Evolutionary conservation across 2,888 invertebrate genomes (phyloP), one percentile per base, ranked within the genome.

Genomic region (Nezara viridula): DNA sequence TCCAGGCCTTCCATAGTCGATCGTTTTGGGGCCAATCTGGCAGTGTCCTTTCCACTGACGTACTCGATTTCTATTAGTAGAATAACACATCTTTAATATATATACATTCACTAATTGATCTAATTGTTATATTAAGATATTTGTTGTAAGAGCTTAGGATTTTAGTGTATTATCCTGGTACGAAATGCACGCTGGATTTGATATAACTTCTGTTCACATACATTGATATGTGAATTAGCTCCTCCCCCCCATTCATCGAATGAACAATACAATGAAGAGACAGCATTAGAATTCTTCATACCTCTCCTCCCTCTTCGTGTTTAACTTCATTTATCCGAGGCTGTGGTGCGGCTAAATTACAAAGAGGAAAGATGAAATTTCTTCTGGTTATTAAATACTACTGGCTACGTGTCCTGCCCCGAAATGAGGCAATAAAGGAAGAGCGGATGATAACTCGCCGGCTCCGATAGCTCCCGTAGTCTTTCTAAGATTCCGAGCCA

Each of bases 321-420:
- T 37, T 73, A 73, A 73, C 66, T 73, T 73, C 66, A 73, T 73
- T 73, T 73, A 73, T 73, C 32, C 32, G 16, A 37, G 37, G 66
- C 37, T 21, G 19, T 37, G 66, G 32, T 19, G 32, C 37, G 32
- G 66, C 66, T 37, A 73, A 73, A 73, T 73, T 73, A 73, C 66
- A 21, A 73, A 73, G 66, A 73, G 66, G 66, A 73, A 73, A 73
- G 66, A 73, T 73, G 66, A 73, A 73, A 73, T 73, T 73, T 73
- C 66, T 73, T 73, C 66, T 73, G 66, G 66, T 73, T 73, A 73
- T 73, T 73, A 73, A 73, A 73, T 73, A 73, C 66, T 73, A 73
- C 66, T 37, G 66, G 32, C 32, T 73, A 73, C 66, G 66, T 73
- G 66, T 19, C 32, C 32, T 9, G 66, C 16, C 24, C 66, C 32